A percentile compares a stretch with the other conserved stretches of the same genome.
phyloP scores from a whole-genome alignment of 2,113 vertebrate genomes.

The Abramis brama region DNA sequence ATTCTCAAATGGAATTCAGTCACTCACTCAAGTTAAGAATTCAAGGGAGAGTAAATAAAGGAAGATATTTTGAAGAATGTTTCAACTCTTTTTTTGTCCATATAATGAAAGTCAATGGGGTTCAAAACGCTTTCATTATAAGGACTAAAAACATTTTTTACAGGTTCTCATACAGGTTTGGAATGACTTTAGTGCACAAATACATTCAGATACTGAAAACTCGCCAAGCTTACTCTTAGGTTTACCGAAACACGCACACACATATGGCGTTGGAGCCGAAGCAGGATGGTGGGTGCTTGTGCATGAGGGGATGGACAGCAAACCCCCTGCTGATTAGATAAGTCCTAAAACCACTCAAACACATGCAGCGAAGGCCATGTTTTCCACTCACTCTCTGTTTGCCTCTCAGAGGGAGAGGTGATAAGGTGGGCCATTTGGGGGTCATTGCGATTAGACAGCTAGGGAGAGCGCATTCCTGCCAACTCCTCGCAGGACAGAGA shows the following conservation, averaged over 20 bases:
- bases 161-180: background rate
- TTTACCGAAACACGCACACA: conserved; percentile 1
- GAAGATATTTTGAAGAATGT: background rate
- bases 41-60: background rate
- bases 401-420: conserved; percentile 67
- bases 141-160: background rate
- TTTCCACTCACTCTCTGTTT: conserved; percentile 69
- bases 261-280: conserved; percentile 19
- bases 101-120: background rate
- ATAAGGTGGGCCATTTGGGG: conserved; percentile 73
- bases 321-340: conserved; percentile 76
- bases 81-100: background rate
- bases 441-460: conserved; percentile 71
- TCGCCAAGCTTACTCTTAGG: background rate
- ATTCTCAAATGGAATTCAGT: background rate
- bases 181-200: background rate
- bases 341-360: conserved; percentile 55
- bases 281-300: conserved; percentile 29
- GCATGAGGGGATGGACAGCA: conserved; percentile 60
- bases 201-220: background rate
- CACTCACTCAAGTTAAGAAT: background rate
- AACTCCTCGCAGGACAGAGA: conserved; percentile 54
- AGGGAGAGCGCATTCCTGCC: conserved; percentile 66
- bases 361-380: conserved; percentile 57
- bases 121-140: background rate